Base-by-base conservation (phyloP, 2,888 invertebrate species). In the Orchesellides sinensis region DNA sequence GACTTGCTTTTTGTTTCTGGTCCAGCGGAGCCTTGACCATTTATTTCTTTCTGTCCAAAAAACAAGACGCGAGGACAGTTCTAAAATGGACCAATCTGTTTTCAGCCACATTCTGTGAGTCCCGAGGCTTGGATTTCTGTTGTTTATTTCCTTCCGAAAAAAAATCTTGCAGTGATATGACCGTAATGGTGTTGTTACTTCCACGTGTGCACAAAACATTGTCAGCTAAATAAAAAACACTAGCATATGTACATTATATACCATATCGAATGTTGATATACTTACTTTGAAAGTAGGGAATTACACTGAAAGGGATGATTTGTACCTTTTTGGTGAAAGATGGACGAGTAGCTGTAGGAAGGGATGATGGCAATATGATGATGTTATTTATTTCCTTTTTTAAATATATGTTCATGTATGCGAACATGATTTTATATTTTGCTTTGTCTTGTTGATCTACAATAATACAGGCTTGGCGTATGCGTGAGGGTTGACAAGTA, bases 151-250 rank as follows among this genome's bases (percentile, higher is more conserved):
- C 19, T 56, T 8, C 19, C 10, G 27, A 40, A 68, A 59, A 68
- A 74, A 56, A 74, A 74, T 74, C 65, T 25, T 47, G 63, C 65
- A 52, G 40, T 74, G 74, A 74, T 74, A 65, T 73, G 17, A 23
- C 17, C 17, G 56, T 27, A 14, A 19, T n/a, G 10, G 14, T 17
- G 61, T 17, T 61, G 17, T 29, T 59, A 6, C 10, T 59, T 59
- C 8, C 17, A 12, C 59, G 25, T 61, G n/a, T n/a, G n/a, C n/a
- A n/a, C n/a, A n/a, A n/a, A n/a, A 35, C 5, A 35, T 35, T 5
- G 35, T 12, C 6, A 35, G 12, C 6, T 56, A 8, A 5, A 17
- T 61, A 35, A 35, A 35, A 35, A 35, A 35, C 6, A 35, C 35
- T 8, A 12, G 12, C 10, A n/a, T 61, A 2, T 29, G 2, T 29